A percentile compares a stretch with the other conserved stretches of the same genome.
Conservation (phyloP, 2,888 invertebrate species). For the Tupiocoris notatus region DNA sequence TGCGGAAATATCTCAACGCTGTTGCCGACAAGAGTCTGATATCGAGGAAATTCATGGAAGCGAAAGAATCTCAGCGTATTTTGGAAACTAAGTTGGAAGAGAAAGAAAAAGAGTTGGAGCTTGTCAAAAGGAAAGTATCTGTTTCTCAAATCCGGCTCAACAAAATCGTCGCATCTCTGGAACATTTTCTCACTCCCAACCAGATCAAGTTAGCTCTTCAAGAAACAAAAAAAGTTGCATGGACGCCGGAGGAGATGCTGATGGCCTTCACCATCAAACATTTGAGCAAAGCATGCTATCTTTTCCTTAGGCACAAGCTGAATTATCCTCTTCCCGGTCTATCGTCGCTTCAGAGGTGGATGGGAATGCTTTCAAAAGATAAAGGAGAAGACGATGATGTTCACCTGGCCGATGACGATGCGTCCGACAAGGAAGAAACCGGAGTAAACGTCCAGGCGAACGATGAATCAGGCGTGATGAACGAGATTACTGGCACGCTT, state of each 20-base stretch:
- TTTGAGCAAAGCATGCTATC: slow-evolving; percentile 39
- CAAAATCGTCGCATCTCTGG: slow-evolving; percentile 11
- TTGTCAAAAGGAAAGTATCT: slow-evolving; percentile 15
- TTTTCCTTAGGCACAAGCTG: slow-evolving; percentile 35
- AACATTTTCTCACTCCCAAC: slow-evolving; percentile 35
- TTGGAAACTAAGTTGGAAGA: slow-evolving; percentile 22
- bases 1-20: slow-evolving; percentile 33
- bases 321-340: slow-evolving; percentile 39
- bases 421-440: slow-evolving; percentile 23
- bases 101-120: slow-evolving; percentile 25
- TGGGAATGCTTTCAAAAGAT: slow-evolving; percentile 34
- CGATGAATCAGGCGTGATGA: slow-evolving; percentile 29
- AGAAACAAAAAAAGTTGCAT: slow-evolving; percentile 37
- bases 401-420: slow-evolving; percentile 28
- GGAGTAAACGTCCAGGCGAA: background rate
- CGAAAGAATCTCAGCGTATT: slow-evolving; percentile 26
- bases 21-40: slow-evolving; percentile 30
- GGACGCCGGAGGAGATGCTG: slow-evolving; percentile 40
- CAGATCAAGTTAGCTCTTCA: slow-evolving; percentile 37
- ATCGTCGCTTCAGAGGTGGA: slow-evolving; percentile 39
- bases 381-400: slow-evolving; percentile 24
- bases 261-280: slow-evolving; percentile 40
- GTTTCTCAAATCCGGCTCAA: slow-evolving; percentile 7
- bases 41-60: slow-evolving; percentile 29
- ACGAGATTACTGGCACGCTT: slow-evolving; percentile 32